Evolutionary conservation across 2,797 vertebrate genomes (phyloP).

Genomic region (Coluber constrictor): DNA sequence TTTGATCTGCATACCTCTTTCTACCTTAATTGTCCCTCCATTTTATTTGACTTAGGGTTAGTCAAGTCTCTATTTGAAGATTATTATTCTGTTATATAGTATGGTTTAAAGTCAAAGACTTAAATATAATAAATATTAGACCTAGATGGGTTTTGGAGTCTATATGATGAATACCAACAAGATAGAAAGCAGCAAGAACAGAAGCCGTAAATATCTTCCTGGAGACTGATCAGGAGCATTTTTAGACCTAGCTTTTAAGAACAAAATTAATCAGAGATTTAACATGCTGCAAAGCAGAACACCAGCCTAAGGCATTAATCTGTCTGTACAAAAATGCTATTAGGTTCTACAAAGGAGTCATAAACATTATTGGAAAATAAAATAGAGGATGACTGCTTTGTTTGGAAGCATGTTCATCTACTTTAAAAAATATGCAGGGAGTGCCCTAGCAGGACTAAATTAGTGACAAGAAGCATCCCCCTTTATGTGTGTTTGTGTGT

Average conservation of each 20-base stretch:
- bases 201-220: neutral
- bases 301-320: neutral
- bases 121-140: neutral
- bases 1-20: neutral
- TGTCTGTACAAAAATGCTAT: neutral
- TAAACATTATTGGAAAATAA: neutral
- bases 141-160: neutral
- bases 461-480: neutral
- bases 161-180: neutral
- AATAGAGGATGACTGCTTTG: neutral
- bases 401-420: neutral
- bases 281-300: neutral
- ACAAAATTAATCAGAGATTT: neutral
- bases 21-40: neutral
- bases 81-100: neutral
- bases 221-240: neutral
- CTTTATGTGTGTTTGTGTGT: neutral
- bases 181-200: neutral
- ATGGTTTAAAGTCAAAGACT: neutral
- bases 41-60: neutral
- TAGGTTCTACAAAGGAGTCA: neutral
- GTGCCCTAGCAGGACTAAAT: neutral
- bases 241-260: neutral
- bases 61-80: neutral
- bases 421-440: neutral